Percentiles rank a stretch among this genome's conserved stretches.
Conservation (phyloP, 1,140 invertebrate genomes). For the Heterodera schachtii region DNA sequence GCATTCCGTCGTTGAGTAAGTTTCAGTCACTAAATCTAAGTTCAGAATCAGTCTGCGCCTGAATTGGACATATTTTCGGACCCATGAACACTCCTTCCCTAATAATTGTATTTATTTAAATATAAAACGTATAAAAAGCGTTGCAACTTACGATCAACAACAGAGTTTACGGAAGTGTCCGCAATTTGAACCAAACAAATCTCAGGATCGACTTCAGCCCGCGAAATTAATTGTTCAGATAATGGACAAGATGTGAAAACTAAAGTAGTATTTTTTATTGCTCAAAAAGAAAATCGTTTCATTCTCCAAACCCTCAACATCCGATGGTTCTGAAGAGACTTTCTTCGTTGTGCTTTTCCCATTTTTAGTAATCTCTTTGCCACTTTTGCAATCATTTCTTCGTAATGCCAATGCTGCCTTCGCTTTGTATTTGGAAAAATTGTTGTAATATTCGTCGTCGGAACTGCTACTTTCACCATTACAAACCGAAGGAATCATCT, state of each 20-base stretch:
- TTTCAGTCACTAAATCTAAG: not conserved
- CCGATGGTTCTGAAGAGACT: not conserved
- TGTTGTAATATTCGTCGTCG: constrained; percentile 28
- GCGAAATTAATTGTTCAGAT: not conserved
- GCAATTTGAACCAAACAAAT: not conserved
- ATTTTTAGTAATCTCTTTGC: not conserved
- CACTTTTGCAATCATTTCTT: not conserved
- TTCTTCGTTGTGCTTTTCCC: not conserved
- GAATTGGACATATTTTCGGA: too few species aligned
- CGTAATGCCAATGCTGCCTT: constrained; percentile 15
- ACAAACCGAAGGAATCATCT: not conserved
- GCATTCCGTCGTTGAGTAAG: not conserved
- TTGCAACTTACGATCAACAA: not conserved
- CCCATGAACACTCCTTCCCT: too few species aligned
- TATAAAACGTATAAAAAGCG: too few species aligned
- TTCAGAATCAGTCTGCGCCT: too few species aligned
- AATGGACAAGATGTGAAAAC: not conserved
- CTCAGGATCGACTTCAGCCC: not conserved
- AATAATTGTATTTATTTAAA: too few species aligned
- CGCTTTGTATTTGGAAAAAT: constrained; percentile 32
- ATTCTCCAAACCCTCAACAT: not conserved
- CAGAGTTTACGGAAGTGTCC: not conserved
- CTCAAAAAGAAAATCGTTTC: not conserved
- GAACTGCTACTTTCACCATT: constrained; percentile 14
- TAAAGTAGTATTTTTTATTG: not conserved